A percentile compares a stretch with the other conserved stretches of the same genome.
These are phyloP conservation scores for Automeris io DNA, from an alignment of 2,888 invertebrate species.

Conservation along the genomic window DNA sequence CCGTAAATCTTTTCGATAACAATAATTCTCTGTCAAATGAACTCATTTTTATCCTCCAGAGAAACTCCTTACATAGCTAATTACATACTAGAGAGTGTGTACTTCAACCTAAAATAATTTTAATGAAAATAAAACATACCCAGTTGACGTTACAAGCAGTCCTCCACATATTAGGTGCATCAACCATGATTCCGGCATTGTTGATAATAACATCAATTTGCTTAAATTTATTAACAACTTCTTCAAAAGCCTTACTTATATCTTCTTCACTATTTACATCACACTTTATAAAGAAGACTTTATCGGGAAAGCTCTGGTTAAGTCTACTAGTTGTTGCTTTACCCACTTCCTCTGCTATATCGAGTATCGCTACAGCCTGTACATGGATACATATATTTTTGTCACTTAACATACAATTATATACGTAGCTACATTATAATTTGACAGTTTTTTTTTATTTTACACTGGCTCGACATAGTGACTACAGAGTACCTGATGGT, in stretches of 20 bases:
- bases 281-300: slow-evolving; percentile 35
- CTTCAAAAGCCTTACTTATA: slow-evolving; percentile 27
- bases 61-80: too few relatives aligned
- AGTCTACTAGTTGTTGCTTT: slow-evolving; percentile 23
- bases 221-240: slow-evolving; percentile 25
- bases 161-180: slow-evolving; percentile 31
- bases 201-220: slow-evolving; percentile 41
- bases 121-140: slow-evolving; percentile 20
- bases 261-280: slow-evolving; percentile 37
- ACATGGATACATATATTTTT: too few relatives aligned
- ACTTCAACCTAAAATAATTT: too few relatives aligned
- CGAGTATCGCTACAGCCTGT: slow-evolving; percentile 36
- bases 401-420: too few relatives aligned
- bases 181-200: slow-evolving; percentile 44
- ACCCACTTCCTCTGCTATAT: slow-evolving; percentile 33
- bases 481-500: too few relatives aligned
- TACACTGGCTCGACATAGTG: too few relatives aligned
- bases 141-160: slow-evolving; percentile 37
- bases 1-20: too few relatives aligned
- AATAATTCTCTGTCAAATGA: too few relatives aligned
- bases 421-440: too few relatives aligned
- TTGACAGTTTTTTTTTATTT: too few relatives aligned
- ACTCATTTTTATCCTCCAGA: too few relatives aligned
- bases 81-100: too few relatives aligned
- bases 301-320: slow-evolving; percentile 24